A percentile compares a stretch with the other conserved stretches of the same genome.
phyloP scores from a whole-genome alignment of 2,797 vertebrate species.

The Melopsittacus undulatus region DNA sequence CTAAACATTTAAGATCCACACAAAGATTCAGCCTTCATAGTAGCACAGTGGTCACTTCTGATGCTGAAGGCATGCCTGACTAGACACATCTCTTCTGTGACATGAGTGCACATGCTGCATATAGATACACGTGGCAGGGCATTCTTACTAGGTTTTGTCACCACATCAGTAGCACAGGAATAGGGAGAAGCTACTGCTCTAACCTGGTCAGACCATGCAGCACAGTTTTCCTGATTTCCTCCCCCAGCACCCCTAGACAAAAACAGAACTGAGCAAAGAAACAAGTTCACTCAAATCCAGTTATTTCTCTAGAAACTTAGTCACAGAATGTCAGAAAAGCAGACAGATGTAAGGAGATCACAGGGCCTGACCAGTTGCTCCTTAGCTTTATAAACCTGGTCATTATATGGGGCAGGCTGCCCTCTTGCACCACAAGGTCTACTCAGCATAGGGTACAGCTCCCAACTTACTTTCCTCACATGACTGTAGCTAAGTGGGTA shows the following conservation, averaged over 20 bases:
- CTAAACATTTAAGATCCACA: background rate
- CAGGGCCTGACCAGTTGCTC: background rate
- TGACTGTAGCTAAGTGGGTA: background rate
- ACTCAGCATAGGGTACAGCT: background rate
- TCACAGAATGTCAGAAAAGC: background rate
- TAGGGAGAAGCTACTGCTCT: background rate
- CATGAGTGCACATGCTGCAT: background rate
- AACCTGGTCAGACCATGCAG: background rate
- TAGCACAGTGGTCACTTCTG: background rate
- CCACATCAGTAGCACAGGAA: background rate
- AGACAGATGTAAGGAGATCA: background rate
- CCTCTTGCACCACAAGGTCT: accelerated
- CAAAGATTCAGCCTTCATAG: background rate
- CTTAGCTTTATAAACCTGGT: background rate
- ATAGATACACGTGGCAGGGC: background rate
- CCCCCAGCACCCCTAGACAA: background rate
- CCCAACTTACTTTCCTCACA: background rate
- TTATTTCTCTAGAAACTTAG: background rate
- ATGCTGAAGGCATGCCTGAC: background rate
- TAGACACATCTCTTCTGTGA: background rate
- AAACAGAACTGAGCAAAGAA: background rate
- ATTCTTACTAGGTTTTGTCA: background rate
- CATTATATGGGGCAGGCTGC: background rate
- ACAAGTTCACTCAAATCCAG: background rate
- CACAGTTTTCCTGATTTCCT: background rate